Evolutionary conservation across 2,113 vertebrate species (phyloP), one percentile per base, ranked within the genome.

Genomic region (Hippocampus abdominalis): DNA sequence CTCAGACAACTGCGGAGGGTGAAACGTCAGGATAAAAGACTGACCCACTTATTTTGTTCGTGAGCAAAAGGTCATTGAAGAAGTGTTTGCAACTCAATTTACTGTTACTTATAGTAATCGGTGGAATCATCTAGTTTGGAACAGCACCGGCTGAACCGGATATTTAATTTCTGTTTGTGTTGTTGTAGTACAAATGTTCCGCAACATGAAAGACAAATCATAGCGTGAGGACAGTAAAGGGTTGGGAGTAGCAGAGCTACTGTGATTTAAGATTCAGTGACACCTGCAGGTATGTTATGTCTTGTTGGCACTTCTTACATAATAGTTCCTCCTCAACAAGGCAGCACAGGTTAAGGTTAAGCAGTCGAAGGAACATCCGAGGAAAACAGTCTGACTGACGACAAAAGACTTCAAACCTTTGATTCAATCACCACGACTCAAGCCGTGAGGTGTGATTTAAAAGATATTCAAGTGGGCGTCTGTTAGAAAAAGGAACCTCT

Each of bases 401-500:
- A 40, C 21, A 66, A 61, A 67, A 42, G 72, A 62, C 39, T 57
- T 64, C 67, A 73, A 46, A 61, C 49, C 29, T 21, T n/a, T 36
- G 3, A 23, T 49, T 75, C 66, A 79, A 70, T 79, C 49, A 57
- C 44, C 40, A 25, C 48, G 42, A 71, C 75, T 77, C 64, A 71
- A 68, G 48, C 51, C 1, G 36, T 72, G 57, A 60, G 72, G 44
- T 70, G 51, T 82, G 63, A 78, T 78, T 84, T 74, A 62, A 15
- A 69, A 15, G 46, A 74, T n/a, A 42, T 83, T 40, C 59, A 66
- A 77, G 62, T 81, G 69, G 64, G 20, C 70, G 71, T 20, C 32
- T 54, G 61, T 85, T 13, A 71, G 73, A 83, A 76, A 53, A 73
- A 49, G 18, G 15, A 20, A 49, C 74, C 76, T 80, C 79, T 89